These are phyloP conservation scores for Chiloscyllium plagiosum DNA, from an alignment of 2,113 vertebrate species.

Conservation along the genomic window DNA sequence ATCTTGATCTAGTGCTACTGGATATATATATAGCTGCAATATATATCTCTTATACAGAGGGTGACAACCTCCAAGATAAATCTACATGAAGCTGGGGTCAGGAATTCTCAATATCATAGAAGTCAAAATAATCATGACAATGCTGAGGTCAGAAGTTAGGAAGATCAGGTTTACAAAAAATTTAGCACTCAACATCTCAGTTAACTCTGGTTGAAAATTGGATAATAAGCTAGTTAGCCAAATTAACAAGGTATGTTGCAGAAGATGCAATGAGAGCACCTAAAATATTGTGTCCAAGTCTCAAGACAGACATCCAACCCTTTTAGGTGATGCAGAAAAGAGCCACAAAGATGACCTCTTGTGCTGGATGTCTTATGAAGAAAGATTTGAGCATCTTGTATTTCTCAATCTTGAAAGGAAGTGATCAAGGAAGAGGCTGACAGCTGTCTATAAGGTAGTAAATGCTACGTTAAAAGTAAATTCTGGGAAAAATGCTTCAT, in stretches of 20 bases:
- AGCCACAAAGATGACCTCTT: background rate
- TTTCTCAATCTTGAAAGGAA: background rate
- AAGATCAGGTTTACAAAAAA: background rate
- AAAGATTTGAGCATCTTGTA: background rate
- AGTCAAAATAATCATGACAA: background rate
- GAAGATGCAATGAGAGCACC: background rate
- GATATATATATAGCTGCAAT: background rate
- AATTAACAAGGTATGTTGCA: background rate
- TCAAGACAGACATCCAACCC: background rate
- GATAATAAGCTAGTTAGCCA: background rate
- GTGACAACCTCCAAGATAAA: background rate
- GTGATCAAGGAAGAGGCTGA: background rate
- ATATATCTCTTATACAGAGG: background rate
- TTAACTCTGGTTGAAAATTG: background rate
- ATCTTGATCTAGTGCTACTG: background rate
- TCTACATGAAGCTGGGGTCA: background rate
- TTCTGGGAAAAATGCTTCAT: background rate
- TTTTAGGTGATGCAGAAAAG: background rate
- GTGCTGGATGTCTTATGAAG: background rate
- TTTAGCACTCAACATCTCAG: background rate
- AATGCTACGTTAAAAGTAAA: background rate
- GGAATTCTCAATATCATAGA: background rate
- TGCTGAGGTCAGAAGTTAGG: background rate
- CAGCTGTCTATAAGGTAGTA: background rate
- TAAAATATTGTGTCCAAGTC: background rate